Conservation (phyloP, 1,140 invertebrate species). For the Drosophila tsacasi region DNA sequence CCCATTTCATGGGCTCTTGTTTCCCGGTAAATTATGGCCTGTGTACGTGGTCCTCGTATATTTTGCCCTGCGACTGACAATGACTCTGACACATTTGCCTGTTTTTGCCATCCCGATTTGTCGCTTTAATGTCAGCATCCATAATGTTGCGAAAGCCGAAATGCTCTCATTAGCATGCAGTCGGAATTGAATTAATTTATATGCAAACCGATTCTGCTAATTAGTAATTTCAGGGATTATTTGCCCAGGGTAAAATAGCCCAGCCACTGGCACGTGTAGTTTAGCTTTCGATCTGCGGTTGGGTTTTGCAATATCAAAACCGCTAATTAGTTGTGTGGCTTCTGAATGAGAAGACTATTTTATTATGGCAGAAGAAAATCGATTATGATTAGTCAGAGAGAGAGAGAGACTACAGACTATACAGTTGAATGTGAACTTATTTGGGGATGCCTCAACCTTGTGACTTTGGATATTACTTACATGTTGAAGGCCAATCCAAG, state of each 20-base stretch:
- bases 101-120: constrained; percentile 7
- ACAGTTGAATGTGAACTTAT: not conserved
- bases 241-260: constrained; percentile 18
- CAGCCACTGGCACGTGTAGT: constrained; percentile 34
- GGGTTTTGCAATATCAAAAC: constrained; percentile 33
- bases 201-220: constrained; percentile 43
- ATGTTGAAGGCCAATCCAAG: not conserved
- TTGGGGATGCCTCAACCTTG: not conserved
- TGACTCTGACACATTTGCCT: constrained; percentile 53
- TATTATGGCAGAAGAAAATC: not conserved
- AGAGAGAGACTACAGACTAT: not conserved
- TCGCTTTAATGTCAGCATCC: constrained; percentile 45
- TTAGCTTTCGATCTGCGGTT: constrained; percentile 24
- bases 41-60: constrained; percentile 47
- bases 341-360: constrained; percentile 5
- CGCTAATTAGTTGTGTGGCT: constrained; percentile 56
- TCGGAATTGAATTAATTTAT: constrained; percentile 63
- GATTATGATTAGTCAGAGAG: not conserved
- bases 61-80: constrained; percentile 14
- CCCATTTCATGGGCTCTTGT: constrained; percentile 60
- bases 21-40: constrained; percentile 58
- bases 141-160: constrained; percentile 31
- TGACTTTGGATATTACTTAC: not conserved
- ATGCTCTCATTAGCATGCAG: constrained; percentile 39
- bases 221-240: constrained; percentile 56